phyloP scores from a whole-genome alignment of 2,113 vertebrate species.

The Phalacrocorax pelagicus region DNA sequence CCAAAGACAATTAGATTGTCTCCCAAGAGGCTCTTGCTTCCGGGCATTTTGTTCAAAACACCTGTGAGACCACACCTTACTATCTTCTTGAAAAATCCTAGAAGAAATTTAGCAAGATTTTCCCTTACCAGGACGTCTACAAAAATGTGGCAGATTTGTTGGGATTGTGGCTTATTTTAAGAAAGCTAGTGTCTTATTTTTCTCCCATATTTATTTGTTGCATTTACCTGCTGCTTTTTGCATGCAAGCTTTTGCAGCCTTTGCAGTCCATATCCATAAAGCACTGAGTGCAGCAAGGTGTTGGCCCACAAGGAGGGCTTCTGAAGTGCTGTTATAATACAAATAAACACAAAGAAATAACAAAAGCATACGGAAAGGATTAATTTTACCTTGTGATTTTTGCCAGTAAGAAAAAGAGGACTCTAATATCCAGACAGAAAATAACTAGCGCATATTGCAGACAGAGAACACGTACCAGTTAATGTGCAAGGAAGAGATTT shows the following conservation, averaged over 20 bases:
- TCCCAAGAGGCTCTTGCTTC: neutral
- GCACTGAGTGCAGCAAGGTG: fast-evolving
- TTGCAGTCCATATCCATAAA: neutral
- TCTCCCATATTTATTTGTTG: neutral
- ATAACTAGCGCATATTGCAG: neutral
- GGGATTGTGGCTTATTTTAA: neutral
- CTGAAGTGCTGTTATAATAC: neutral
- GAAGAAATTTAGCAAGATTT: neutral
- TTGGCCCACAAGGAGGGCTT: neutral
- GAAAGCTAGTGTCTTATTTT: neutral
- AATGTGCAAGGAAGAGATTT: neutral
- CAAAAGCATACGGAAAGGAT: neutral
- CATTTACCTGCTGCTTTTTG: neutral
- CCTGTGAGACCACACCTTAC: neutral
- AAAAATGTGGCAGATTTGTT: neutral
- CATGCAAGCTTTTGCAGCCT: neutral
- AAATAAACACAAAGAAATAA: neutral
- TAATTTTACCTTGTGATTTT: neutral
- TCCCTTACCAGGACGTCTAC: neutral
- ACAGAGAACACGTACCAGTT: neutral
- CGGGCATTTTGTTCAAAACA: neutral
- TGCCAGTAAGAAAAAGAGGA: neutral
- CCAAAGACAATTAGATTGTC: neutral
- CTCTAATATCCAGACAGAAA: neutral
- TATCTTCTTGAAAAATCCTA: neutral